phyloP scores from a whole-genome alignment of 2,113 vertebrate genomes.

The Ameiurus melas region DNA sequence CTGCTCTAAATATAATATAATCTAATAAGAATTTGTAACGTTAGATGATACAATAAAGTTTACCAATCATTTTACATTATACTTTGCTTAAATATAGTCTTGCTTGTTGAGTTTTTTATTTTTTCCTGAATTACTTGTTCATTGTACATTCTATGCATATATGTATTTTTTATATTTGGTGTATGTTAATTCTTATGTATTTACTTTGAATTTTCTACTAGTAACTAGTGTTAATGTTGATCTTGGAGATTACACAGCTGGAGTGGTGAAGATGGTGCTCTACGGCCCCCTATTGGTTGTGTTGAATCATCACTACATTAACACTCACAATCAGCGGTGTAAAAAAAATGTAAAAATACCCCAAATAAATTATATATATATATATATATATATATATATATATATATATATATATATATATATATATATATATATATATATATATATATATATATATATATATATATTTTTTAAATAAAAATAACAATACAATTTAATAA shows the following conservation, averaged over 20 bases:
- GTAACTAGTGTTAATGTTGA: neutral
- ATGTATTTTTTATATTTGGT: neutral
- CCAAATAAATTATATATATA: too few species aligned
- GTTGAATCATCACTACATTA: neutral
- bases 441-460: too few species aligned
- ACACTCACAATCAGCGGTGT: neutral
- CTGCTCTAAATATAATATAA: neutral
- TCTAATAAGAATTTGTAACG: neutral
- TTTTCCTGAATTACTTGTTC: neutral
- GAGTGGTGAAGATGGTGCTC: neutral
- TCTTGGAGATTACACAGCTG: neutral
- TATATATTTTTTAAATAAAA: too few species aligned
- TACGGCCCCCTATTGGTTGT: conserved; percentile 8
- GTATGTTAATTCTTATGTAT: neutral
- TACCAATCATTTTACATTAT: neutral
- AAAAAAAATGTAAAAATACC: too few species aligned
- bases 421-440: too few species aligned
- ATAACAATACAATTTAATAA: too few species aligned
- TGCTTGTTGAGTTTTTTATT: neutral
- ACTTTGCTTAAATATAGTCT: neutral
- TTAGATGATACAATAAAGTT: neutral
- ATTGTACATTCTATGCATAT: neutral
- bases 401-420: too few species aligned
- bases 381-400: too few species aligned
- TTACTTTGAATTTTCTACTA: too few species aligned